Evolutionary conservation across 2,888 invertebrate species (phyloP).

Genomic region (Saturnia japonica): DNA sequence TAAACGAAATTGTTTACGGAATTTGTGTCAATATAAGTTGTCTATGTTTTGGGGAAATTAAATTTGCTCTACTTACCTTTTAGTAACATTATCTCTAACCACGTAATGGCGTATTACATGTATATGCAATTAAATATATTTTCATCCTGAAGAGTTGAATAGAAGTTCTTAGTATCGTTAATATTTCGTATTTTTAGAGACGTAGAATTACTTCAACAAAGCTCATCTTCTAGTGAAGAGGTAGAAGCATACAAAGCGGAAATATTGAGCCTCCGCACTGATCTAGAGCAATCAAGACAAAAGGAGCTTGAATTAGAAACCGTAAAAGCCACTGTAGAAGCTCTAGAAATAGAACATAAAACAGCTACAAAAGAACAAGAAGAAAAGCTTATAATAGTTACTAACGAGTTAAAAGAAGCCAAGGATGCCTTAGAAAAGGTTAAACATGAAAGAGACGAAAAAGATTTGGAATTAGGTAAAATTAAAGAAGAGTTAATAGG

Average conservation of each 20-base stretch:
- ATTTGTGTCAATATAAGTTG: neutral
- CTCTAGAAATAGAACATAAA: slow-evolving; percentile 71
- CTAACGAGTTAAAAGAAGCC: slow-evolving; percentile 66
- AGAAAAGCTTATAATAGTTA: slow-evolving; percentile 59
- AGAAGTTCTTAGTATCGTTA: neutral
- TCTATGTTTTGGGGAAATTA: neutral
- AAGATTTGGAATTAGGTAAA: slow-evolving; percentile 59
- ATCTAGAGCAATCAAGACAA: slow-evolving; percentile 79
- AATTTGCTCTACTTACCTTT: neutral
- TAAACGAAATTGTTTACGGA: neutral
- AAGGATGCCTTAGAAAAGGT: slow-evolving; percentile 58
- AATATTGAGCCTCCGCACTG: slow-evolving; percentile 63
- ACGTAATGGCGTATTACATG: too few relatives aligned
- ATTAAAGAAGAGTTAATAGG: slow-evolving; percentile 64
- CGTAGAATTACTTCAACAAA: slow-evolving; percentile 74
- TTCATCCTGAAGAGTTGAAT: neutral
- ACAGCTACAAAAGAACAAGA: slow-evolving; percentile 67
- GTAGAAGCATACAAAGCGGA: slow-evolving; percentile 71
- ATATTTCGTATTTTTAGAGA: slow-evolving; percentile 49
- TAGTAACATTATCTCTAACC: neutral
- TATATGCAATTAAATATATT: neutral
- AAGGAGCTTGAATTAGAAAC: slow-evolving; percentile 76
- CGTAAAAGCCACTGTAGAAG: slow-evolving; percentile 69
- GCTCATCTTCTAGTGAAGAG: slow-evolving; percentile 73
- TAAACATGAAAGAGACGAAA: slow-evolving; percentile 61